Percentiles rank a stretch among this genome's conserved stretches.
These are phyloP conservation scores for Lasius fuliginosus DNA, from an alignment of 2,888 invertebrate species.

Conservation along the genomic window DNA sequence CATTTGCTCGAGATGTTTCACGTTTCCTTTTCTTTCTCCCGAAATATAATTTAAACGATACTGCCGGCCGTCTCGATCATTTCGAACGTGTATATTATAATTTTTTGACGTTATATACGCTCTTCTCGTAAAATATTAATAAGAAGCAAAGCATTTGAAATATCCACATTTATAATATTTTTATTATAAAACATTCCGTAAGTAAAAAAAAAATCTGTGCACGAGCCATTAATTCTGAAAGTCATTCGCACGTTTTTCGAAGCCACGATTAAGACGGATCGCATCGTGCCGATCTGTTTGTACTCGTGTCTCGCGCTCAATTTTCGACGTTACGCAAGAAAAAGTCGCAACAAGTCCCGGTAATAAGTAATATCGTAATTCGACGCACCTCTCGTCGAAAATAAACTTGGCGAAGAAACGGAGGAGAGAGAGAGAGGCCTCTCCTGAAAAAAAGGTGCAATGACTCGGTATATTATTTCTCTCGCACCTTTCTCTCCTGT, in stretches of 20 bases:
- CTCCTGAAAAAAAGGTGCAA: slow-evolving; percentile 12
- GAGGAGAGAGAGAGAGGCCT: no score
- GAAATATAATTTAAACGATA: neutral
- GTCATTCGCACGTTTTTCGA: slow-evolving; percentile 1
- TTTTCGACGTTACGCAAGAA: slow-evolving; percentile 25
- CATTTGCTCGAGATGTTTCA: slow-evolving; percentile 32
- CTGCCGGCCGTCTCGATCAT: neutral
- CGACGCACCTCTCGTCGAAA: slow-evolving; percentile 41
- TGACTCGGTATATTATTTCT: slow-evolving; percentile 56
- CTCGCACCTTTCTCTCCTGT: slow-evolving; percentile 37
- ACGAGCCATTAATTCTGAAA: neutral
- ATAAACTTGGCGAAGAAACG: neutral
- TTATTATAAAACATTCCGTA: neutral
- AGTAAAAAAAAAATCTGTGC: neutral
- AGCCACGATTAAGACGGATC: slow-evolving; percentile 38
- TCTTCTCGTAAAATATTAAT: neutral
- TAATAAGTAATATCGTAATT: slow-evolving; percentile 26
- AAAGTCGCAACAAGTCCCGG: slow-evolving; percentile 12
- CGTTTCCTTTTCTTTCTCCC: neutral
- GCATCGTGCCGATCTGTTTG: slow-evolving; percentile 15
- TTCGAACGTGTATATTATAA: neutral
- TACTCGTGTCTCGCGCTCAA: slow-evolving; percentile 9
- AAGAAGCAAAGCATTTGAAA: neutral
- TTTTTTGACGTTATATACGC: neutral
- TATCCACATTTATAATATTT: neutral